phyloP scores from a whole-genome alignment of 2,113 vertebrate species.

The Acanthochromis polyacanthus region DNA sequence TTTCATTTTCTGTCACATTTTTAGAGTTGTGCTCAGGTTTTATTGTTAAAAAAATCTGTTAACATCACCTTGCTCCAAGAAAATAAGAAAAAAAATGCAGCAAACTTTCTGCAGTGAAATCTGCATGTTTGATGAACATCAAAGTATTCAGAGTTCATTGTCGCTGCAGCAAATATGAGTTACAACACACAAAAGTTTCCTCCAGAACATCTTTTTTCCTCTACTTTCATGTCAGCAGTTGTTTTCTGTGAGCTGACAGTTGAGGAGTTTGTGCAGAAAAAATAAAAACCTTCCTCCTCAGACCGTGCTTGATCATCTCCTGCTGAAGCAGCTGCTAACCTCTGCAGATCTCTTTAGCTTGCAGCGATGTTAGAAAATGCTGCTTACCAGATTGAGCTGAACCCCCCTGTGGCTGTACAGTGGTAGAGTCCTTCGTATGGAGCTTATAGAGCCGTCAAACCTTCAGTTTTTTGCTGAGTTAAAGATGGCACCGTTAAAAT shows the following conservation, averaged over 20 bases:
- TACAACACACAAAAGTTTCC: background rate
- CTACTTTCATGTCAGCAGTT: constrained; percentile 15
- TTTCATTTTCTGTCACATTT: no score
- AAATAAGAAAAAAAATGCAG: no score
- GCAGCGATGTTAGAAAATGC: constrained; percentile 6
- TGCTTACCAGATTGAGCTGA: constrained; percentile 18
- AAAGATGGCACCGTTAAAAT: background rate
- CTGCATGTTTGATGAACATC: no score
- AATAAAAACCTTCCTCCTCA: background rate
- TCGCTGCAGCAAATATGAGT: background rate
- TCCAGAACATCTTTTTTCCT: background rate
- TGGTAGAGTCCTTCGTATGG: background rate
- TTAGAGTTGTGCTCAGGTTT: no score
- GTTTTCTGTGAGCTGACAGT: constrained; percentile 13
- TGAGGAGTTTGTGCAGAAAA: background rate
- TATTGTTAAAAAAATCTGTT: no score
- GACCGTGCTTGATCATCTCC: constrained; percentile 14
- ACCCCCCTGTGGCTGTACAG: constrained; percentile 11
- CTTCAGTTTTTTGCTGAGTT: constrained; percentile 20
- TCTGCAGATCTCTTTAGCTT: background rate
- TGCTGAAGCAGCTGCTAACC: constrained; percentile 29
- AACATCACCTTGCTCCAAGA: no score
- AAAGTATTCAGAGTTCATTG: no score
- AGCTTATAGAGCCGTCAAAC: background rate
- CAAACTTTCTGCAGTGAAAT: no score